phyloP scores from a whole-genome alignment of 2,888 invertebrate species.

The Limnephilus rhombicus region DNA sequence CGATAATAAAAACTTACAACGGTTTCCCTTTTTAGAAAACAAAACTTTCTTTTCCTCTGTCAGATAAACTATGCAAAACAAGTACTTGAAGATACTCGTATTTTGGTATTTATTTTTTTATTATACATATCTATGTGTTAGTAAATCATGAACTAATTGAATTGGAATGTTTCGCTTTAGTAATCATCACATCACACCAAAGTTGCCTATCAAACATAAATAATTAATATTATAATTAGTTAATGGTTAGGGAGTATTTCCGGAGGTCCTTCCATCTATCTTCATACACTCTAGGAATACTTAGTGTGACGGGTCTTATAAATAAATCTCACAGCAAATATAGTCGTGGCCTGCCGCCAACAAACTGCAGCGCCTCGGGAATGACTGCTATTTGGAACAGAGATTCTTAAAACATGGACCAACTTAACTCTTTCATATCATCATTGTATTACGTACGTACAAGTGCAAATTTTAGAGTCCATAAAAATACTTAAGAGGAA shows the following conservation, averaged over 20 bases:
- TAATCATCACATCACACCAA: not conserved
- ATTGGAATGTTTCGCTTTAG: not conserved
- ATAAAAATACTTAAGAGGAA: no score
- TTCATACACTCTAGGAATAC: slow-evolving; percentile 5
- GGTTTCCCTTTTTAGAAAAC: no score
- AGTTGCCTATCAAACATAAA: not conserved
- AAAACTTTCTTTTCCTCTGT: no score
- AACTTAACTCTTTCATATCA: not conserved
- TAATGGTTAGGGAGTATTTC: not conserved
- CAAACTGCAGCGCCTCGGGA: slow-evolving; percentile 23
- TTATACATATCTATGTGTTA: no score
- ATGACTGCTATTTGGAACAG: slow-evolving; percentile 9
- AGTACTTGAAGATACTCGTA: no score
- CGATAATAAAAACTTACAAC: no score
- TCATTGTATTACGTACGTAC: no score
- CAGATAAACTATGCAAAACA: no score
- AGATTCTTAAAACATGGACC: not conserved
- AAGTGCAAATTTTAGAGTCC: no score
- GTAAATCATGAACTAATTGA: no score
- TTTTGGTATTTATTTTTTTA: no score
- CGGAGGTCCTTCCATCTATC: not conserved
- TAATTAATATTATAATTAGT: not conserved
- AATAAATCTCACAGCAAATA: slow-evolving; percentile 27
- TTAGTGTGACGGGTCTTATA: slow-evolving; percentile 20
- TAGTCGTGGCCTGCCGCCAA: slow-evolving; percentile 33